phyloP scores from a whole-genome alignment of 2,888 invertebrate genomes.

The Lycocerus yunnanus region DNA sequence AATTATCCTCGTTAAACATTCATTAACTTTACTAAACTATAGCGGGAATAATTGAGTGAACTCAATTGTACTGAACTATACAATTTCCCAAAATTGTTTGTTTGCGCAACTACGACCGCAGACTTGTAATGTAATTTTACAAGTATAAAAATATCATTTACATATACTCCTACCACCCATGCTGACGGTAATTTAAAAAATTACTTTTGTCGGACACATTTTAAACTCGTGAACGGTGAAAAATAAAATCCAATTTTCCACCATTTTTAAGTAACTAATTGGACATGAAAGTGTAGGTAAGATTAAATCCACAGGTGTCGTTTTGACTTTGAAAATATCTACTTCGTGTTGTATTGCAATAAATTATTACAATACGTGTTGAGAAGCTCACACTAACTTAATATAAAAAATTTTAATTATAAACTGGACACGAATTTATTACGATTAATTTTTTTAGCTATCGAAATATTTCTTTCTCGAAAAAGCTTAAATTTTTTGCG shows the following conservation, averaged over 20 bases:
- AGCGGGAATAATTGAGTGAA: background rate
- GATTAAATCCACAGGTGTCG: slow-evolving; percentile 4
- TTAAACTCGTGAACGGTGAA: background rate
- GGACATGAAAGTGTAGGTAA: background rate
- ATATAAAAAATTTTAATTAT: slow-evolving; percentile 1
- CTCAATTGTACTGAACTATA: background rate
- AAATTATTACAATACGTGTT: slow-evolving; percentile 2
- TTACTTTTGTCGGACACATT: background rate
- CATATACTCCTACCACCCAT: too few species aligned
- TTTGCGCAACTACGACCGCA: background rate
- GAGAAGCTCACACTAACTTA: background rate
- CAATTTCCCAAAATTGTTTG: background rate
- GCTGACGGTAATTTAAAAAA: background rate
- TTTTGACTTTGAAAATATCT: background rate
- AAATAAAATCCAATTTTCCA: background rate
- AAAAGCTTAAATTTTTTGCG: background rate
- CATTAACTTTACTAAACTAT: background rate
- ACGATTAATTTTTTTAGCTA: background rate
- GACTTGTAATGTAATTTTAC: background rate
- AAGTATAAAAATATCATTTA: background rate
- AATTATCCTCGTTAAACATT: background rate
- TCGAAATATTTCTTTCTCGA: background rate
- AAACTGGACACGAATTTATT: slow-evolving; percentile 2
- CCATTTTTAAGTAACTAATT: background rate
- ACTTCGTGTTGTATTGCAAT: slow-evolving; percentile 3